Conservation (phyloP, 92 coral and sea anemone genomes). For the Meandrina meandrites region DNA sequence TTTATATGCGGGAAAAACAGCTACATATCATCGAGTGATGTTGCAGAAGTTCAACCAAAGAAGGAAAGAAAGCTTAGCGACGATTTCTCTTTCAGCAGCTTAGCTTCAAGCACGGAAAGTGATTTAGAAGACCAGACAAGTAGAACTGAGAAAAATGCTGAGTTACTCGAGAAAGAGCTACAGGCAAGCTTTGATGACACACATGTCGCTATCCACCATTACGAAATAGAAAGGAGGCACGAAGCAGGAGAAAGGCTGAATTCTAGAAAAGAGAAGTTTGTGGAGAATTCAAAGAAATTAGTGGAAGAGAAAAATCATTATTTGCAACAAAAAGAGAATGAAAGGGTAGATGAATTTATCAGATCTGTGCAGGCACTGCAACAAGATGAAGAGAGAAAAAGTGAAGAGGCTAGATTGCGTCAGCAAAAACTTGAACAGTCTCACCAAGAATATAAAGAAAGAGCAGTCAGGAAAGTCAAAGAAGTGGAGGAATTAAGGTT, state of each 20-base stretch:
- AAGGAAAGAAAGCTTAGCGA: neutral
- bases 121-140: neutral
- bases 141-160: neutral
- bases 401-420: conserved; percentile 51
- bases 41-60: neutral
- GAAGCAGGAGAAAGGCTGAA: conserved; percentile 48
- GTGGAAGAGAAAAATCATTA: conserved; percentile 39
- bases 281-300: conserved; percentile 49
- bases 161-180: conserved; percentile 27
- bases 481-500: conserved; percentile 68
- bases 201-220: conserved; percentile 49
- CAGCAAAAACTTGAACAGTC: conserved; percentile 64
- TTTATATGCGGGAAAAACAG: neutral
- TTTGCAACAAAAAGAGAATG: conserved; percentile 56
- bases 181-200: conserved; percentile 34
- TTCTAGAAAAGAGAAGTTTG: conserved; percentile 44
- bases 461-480: conserved; percentile 66
- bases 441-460: conserved; percentile 67
- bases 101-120: neutral
- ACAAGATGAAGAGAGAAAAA: conserved; percentile 50
- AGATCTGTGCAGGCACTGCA: conserved; percentile 62
- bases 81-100: neutral
- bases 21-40: neutral
- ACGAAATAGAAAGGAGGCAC: conserved; percentile 46
- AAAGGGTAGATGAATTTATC: conserved; percentile 52